Evolutionary conservation across 92 coral and sea anemone species (phyloP).

Genomic region (Phenganax subtilis): DNA sequence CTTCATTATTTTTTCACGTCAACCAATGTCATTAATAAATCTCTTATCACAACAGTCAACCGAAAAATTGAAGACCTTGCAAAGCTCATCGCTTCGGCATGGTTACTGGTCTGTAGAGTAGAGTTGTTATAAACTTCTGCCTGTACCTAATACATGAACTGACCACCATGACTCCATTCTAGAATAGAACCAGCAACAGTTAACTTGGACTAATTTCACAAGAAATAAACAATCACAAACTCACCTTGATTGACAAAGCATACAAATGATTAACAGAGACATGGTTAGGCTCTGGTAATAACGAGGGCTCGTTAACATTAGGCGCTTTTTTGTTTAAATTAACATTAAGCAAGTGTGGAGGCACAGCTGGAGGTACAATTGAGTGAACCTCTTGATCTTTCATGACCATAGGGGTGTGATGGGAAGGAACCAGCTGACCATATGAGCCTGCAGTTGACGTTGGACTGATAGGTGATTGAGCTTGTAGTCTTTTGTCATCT

Average conservation of each 20-base stretch:
- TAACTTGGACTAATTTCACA: background rate
- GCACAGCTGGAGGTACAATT: conserved; percentile 97
- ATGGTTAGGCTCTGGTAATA: conserved; percentile 90
- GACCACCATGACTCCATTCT: conserved; percentile 97
- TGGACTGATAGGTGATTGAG: conserved; percentile 50
- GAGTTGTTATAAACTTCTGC: conserved; percentile 84
- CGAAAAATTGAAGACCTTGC: too few relatives aligned
- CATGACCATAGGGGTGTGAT: conserved; percentile 82
- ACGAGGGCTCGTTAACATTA: conserved; percentile 88
- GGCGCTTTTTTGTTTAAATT: conserved; percentile 86
- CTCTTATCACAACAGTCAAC: too few relatives aligned
- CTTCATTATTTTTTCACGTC: too few relatives aligned
- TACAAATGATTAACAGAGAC: conserved; percentile 92
- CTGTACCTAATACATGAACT: conserved; percentile 89
- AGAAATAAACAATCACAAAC: background rate
- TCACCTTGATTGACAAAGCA: conserved; percentile 95
- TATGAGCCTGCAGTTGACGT: conserved; percentile 94
- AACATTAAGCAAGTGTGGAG: conserved; percentile 92
- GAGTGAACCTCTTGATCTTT: conserved; percentile 78
- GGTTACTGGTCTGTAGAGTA: conserved; percentile 82
- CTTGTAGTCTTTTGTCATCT: conserved; percentile 49
- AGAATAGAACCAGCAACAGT: background rate
- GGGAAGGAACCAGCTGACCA: conserved; percentile 93
- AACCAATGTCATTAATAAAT: too few relatives aligned
- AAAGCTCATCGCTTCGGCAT: background rate